Evolutionary conservation across 2,888 invertebrate genomes (phyloP), one percentile per base, ranked within the genome.

Genomic region (Netelia inedita): DNA sequence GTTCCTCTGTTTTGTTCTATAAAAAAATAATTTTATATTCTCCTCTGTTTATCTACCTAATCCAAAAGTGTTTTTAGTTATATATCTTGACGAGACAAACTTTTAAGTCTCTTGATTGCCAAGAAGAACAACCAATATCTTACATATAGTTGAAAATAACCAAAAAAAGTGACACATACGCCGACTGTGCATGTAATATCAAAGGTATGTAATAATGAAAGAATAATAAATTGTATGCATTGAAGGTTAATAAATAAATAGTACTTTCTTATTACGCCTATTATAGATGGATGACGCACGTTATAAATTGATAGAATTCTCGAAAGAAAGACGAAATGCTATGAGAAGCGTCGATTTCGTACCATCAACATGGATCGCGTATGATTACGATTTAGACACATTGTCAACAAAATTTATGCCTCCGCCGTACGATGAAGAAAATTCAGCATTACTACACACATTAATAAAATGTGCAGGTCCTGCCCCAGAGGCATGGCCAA

Each of bases 381-480:
- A 23, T 21, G 11, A 63, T 35, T 35, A 72, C 72, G 72, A 79
- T 79, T 61, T n/a, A 59, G 5, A 23, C 72, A 79, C 19, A 53
- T 74, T 43, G 28, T 41, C 6, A 23, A 80, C 83, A 50, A 66
- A 84, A 50, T 84, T 81, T 43, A 78, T 81, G 81, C 73, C 81
- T 43, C 81, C 81, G 1, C 81, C 81, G 8, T 84, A 84, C 11
- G 28, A 50, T 19, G 53, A 68, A 1, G 76, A 84, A 23, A 57
- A 28, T 16, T 23, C 14, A 2, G 66, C 53, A 9, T 59, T 84
- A 19, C 11, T 81, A 6, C 69, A 81, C 43, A n/a, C 21, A 9
- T 23, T 81, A 1, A 23, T 84, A 9, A 46, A 84, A 66, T 53
- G 66, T 43, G 8, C n/a, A 19, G 72, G 43, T 57, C 72, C 81